These are phyloP conservation scores for Calvadosia cruxmelitensis DNA, from an alignment of 30 jellyfish, hydroid and myxozoan species.

Conservation along the genomic window DNA sequence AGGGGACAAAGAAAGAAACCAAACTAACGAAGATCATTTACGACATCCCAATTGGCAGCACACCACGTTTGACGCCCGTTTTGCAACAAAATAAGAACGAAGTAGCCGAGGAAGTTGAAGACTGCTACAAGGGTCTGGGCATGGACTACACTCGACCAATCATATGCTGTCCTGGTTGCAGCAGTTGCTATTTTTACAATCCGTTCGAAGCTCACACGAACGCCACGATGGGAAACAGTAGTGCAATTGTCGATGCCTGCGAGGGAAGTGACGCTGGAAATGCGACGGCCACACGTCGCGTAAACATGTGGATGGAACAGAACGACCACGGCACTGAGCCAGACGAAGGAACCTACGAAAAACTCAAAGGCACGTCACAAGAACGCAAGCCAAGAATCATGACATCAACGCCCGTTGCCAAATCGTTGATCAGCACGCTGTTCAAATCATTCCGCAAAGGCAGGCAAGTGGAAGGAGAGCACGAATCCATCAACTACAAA, in stretches of 20 bases:
- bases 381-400: background rate
- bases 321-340: background rate
- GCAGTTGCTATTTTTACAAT: constrained; percentile 1
- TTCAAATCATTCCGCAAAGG: background rate
- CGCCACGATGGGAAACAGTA: background rate
- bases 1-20: background rate
- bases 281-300: background rate
- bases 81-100: constrained; percentile 87
- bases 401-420: background rate
- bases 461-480: background rate
- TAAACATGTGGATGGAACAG: background rate
- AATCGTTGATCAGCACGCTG: background rate
- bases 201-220: background rate
- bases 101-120: constrained; percentile 79
- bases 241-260: background rate
- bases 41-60: constrained; percentile 45
- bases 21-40: constrained; percentile 28
- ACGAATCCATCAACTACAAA: background rate
- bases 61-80: constrained; percentile 46
- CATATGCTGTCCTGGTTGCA: constrained; percentile 13
- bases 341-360: background rate
- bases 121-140: constrained; percentile 12
- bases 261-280: background rate
- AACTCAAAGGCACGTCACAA: too few relatives aligned
- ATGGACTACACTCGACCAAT: constrained; percentile 2